Conservation (phyloP, 2,888 invertebrate genomes). For the Watsonalla binaria region DNA sequence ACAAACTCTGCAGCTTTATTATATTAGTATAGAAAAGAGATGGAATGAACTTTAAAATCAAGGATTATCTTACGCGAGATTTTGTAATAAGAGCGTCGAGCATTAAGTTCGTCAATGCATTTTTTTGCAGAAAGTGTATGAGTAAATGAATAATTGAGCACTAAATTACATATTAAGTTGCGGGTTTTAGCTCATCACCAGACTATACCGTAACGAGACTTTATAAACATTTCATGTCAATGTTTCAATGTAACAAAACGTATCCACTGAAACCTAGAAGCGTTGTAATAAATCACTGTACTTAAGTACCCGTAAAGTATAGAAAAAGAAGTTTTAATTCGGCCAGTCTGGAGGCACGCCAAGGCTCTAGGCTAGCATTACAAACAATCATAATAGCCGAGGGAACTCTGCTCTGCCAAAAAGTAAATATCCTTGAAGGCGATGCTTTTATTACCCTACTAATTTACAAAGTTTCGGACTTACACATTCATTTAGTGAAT, state of each 20-base stretch:
- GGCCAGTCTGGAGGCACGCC: slow-evolving; percentile 15
- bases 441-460: slow-evolving; percentile 30
- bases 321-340: slow-evolving; percentile 22
- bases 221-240: not conserved
- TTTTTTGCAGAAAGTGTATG: too few relatives aligned
- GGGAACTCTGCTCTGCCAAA: slow-evolving; percentile 20
- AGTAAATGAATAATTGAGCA: too few relatives aligned
- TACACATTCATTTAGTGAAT: slow-evolving; percentile 33
- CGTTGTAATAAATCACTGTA: not conserved
- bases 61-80: too few relatives aligned
- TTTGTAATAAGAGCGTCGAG: too few relatives aligned
- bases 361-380: slow-evolving; percentile 8
- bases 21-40: too few relatives aligned
- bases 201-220: too few relatives aligned
- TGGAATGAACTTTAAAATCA: too few relatives aligned
- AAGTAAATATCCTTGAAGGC: slow-evolving; percentile 27
- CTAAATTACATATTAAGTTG: too few relatives aligned
- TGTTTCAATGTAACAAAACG: not conserved
- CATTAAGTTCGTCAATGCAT: too few relatives aligned
- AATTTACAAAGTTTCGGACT: slow-evolving; percentile 35
- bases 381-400: slow-evolving; percentile 18
- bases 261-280: not conserved
- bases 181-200: too few relatives aligned
- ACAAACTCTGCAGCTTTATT: too few relatives aligned
- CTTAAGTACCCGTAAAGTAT: not conserved